Evolutionary conservation across 2,113 vertebrate species (phyloP).

Genomic region (Embiotoca jacksoni): DNA sequence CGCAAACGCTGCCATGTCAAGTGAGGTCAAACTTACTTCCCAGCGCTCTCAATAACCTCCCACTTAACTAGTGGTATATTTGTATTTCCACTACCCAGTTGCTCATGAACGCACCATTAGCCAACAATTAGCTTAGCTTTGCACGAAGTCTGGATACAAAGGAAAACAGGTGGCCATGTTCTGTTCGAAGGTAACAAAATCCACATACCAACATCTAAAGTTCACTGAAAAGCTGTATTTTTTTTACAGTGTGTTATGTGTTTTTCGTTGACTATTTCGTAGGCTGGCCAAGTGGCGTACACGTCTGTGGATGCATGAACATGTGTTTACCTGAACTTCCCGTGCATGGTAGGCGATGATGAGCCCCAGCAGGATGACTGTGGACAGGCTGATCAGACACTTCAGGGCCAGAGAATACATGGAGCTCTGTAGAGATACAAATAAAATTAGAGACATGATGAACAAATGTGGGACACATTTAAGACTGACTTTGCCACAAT

Average conservation of each 20-base stretch:
- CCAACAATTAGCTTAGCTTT: background rate
- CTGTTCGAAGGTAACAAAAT: background rate
- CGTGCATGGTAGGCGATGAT: slow-evolving; percentile 96
- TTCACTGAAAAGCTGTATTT: no score
- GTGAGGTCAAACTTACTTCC: no score
- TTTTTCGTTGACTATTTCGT: no score
- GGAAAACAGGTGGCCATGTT: background rate
- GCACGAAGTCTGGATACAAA: background rate
- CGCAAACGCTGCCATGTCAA: no score
- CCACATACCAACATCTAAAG: background rate
- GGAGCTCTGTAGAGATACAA: slow-evolving; percentile 86
- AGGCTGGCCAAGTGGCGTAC: no score
- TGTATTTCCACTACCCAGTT: no score
- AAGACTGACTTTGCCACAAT: no score
- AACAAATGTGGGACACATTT: background rate
- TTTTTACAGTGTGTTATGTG: no score
- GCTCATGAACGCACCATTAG: no score
- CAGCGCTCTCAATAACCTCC: no score
- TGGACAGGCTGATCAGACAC: slow-evolving; percentile 98
- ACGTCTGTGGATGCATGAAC: no score
- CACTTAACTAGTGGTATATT: no score
- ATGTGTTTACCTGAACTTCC: slow-evolving; percentile 92
- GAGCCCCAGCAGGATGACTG: slow-evolving; percentile 94
- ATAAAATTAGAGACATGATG: slow-evolving; percentile 9
- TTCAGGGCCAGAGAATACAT: slow-evolving; percentile 95